Base-by-base conservation (phyloP, 2,113 vertebrate species). In the Ictalurus punctatus region DNA sequence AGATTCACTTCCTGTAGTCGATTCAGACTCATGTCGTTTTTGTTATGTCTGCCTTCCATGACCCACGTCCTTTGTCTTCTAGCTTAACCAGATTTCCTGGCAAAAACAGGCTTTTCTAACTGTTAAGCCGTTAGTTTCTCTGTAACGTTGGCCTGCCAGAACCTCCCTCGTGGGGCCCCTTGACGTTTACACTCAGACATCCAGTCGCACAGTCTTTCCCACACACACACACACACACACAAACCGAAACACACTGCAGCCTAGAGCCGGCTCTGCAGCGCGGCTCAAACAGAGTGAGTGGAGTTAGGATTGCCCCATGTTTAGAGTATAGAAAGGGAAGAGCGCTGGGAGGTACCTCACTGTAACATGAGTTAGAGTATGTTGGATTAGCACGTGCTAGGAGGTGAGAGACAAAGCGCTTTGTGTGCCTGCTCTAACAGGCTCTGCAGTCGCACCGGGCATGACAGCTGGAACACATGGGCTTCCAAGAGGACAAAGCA, bases 171-270 rank as follows among this genome's bases (percentile, higher is more conserved):
- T 86, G 84, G 83, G 86, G 86, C 83, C 91, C 91, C 90, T 89
- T 92, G 90, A 92, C 90, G 89, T 83, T 88, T 81, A 63, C 83
- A 88, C 65, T 85, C 85, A 85, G 83, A 91, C 88, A 90, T 85
- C 84, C 85, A 84, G 76, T 87, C 85, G 89, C 87, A 91, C 52
- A 81, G 79, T 69, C 84, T 90, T 88, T 84, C 71, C 74, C 82
- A 89, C 63, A 56, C 73, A 88, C 85, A 88, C 90, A 88, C 88
- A 82, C 84, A 88, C 74, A 87, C n/a, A 80, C 59, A 69, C 34
- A 88, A 71, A 79, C 85, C 16, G 80, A 88, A 76, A 84, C 80
- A 85, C 89, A 86, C 88, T 86, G 84, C 86, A 86, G 88, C 88
- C 86, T 14, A 23, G 83, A 90, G 90, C 79, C 83, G 90, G 90